Percentiles rank a stretch among this genome's conserved stretches.
phyloP scores from a whole-genome alignment of 2,888 invertebrate genomes.

The Apotomis turbidana region DNA sequence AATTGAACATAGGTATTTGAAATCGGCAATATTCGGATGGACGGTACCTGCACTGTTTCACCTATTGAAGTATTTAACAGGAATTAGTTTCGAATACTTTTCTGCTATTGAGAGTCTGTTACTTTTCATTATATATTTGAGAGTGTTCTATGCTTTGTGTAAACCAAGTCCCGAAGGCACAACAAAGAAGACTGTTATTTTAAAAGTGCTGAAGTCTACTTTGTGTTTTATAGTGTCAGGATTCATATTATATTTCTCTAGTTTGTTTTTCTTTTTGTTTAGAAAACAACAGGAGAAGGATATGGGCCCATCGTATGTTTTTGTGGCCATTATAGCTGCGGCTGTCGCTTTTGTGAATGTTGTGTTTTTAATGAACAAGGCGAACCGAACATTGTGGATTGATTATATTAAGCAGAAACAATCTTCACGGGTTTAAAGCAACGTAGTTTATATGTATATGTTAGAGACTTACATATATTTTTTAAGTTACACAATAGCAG shows the following conservation, averaged over 20 bases:
- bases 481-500: background rate
- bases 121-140: conserved; percentile 16
- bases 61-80: background rate
- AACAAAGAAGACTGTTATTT: background rate
- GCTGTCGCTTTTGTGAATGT: conserved; percentile 8
- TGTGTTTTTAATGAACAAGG: conserved; percentile 21
- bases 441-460: background rate
- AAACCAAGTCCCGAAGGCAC: background rate
- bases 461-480: background rate
- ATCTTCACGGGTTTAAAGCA: background rate
- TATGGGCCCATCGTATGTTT: conserved; percentile 7
- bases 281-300: conserved; percentile 2
- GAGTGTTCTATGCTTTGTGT: conserved; percentile 15
- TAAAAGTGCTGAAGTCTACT: conserved; percentile 8
- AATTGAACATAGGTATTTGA: conserved; percentile 15
- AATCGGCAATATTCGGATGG: conserved; percentile 12
- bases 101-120: background rate
- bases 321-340: conserved; percentile 1
- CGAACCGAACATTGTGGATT: conserved; percentile 15
- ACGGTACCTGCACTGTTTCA: background rate
- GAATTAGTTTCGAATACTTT: conserved; percentile 1
- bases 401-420: conserved; percentile 1
- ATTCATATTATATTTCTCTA: conserved; percentile 8
- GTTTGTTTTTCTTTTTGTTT: conserved; percentile 16
- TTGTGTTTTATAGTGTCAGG: background rate